phyloP scores from a whole-genome alignment of 2,797 vertebrate genomes.

The Delichon dasypus region DNA sequence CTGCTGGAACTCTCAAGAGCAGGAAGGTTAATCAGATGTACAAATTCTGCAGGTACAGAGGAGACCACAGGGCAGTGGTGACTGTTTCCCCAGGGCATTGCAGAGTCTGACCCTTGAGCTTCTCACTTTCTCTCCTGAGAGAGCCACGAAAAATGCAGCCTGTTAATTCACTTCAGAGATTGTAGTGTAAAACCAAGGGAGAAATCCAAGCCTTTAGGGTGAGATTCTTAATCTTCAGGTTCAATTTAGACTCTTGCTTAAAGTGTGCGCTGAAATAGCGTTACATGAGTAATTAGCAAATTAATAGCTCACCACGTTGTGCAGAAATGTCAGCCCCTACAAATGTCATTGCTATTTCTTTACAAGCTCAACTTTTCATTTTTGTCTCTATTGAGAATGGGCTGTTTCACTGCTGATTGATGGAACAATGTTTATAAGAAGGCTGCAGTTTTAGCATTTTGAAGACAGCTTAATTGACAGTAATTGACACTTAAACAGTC shows the following conservation, averaged over 20 bases:
- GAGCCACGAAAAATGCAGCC: not conserved
- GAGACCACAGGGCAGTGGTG: not conserved
- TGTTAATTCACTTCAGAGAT: not conserved
- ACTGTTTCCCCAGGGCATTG: not conserved
- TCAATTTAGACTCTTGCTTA: slow-evolving; percentile 12
- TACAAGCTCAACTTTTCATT: not conserved
- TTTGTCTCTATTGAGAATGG: not conserved
- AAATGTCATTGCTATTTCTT: not conserved
- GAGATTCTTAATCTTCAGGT: slow-evolving; percentile 11
- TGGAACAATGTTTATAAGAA: not conserved
- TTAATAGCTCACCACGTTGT: not conserved
- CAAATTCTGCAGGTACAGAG: not conserved
- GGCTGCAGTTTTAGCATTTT: not conserved
- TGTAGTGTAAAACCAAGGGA: not conserved
- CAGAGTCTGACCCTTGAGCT: not conserved
- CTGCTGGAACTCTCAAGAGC: not conserved
- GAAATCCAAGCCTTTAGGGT: not conserved
- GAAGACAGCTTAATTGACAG: not conserved
- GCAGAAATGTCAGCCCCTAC: slow-evolving; percentile 6
- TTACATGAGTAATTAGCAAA: slow-evolving; percentile 13
- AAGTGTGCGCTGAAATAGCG: not conserved
- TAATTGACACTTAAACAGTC: not conserved
- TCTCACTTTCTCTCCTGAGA: not conserved
- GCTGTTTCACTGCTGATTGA: not conserved
- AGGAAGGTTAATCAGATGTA: not conserved